Evolutionary conservation across 1,140 invertebrate genomes (phyloP).

Genomic region (Teleogryllus occipitalis): DNA sequence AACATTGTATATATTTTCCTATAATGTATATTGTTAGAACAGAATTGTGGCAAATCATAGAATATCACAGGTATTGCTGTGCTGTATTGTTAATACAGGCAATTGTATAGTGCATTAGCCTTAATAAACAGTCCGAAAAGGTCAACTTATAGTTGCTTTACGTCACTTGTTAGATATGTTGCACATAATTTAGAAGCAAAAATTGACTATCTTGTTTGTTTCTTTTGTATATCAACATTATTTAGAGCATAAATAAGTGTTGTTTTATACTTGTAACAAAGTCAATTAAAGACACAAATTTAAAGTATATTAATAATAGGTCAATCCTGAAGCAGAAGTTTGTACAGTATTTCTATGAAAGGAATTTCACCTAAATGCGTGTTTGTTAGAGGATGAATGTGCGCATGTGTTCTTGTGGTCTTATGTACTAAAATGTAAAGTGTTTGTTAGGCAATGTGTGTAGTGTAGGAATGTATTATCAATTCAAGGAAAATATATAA

Average conservation of each 20-base stretch:
- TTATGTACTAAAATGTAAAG: neutral
- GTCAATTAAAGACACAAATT: neutral
- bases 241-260: neutral
- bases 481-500: neutral
- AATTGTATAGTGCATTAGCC: neutral
- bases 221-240: neutral
- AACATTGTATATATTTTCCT: conserved; percentile 2
- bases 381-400: neutral
- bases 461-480: neutral
- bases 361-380: neutral
- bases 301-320: neutral
- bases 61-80: neutral
- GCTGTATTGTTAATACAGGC: neutral
- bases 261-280: conserved; percentile 6
- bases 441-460: conserved; percentile 4
- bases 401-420: neutral
- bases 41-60: neutral
- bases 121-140: neutral
- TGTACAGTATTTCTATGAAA: conserved; percentile 1
- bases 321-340: neutral
- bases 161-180: neutral
- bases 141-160: neutral
- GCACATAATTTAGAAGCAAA: neutral
- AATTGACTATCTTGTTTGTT: neutral
- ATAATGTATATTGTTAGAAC: neutral